These are phyloP conservation scores for Sebastes umbrosus DNA, from an alignment of 2,797 vertebrate genomes.

Conservation along the genomic window DNA sequence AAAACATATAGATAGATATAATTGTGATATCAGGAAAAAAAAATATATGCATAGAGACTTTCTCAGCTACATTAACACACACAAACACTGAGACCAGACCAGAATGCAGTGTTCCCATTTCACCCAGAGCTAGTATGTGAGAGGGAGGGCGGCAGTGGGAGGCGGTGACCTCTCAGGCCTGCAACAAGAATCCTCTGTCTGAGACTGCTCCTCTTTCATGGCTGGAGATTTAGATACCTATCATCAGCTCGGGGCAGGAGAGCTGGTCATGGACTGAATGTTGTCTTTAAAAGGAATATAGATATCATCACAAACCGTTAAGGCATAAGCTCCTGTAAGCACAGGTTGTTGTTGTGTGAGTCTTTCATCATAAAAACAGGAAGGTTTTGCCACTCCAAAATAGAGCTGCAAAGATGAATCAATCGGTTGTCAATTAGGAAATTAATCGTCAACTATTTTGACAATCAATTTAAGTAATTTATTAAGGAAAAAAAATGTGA, in stretches of 20 bases:
- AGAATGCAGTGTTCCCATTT: conserved; percentile 51
- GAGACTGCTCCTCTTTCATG: conserved; percentile 44
- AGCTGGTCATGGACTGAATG: background rate
- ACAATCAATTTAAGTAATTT: fast-evolving
- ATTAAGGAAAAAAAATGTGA: fast-evolving
- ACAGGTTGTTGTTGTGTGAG: background rate
- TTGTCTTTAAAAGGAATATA: conserved; percentile 5
- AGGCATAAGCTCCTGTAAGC: background rate
- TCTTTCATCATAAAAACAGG: background rate
- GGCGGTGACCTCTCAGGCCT: conserved; percentile 57
- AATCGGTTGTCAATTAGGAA: background rate
- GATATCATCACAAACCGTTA: conserved; percentile 9
- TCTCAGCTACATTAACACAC: background rate
- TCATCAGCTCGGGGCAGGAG: conserved; percentile 23
- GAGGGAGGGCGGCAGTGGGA: conserved; percentile 42
- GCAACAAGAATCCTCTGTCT: conserved; percentile 36
- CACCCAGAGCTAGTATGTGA: conserved; percentile 51
- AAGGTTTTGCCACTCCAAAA: background rate
- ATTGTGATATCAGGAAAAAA: background rate
- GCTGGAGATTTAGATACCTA: conserved; percentile 20
- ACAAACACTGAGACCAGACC: background rate
- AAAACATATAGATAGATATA: background rate
- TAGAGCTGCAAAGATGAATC: background rate
- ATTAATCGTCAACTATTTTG: background rate
- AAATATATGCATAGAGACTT: background rate